A percentile compares a stretch with the other conserved stretches of the same genome.
Evolutionary conservation across 2,113 vertebrate species (phyloP).

Genomic region (Leptocoma aspasia): DNA sequence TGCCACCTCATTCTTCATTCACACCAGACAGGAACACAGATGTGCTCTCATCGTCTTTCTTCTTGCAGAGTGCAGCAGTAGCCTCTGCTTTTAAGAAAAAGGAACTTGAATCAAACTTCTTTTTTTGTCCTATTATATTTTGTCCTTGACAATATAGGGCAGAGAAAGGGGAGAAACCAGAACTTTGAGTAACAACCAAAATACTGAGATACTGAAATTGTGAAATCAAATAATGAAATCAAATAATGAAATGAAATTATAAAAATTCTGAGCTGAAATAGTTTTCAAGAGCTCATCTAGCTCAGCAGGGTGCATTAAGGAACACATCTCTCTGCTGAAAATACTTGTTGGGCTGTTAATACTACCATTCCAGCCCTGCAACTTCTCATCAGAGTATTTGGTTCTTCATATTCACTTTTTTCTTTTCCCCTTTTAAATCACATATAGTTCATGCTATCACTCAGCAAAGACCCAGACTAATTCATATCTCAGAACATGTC

Average conservation of each 20-base stretch:
- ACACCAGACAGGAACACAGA: accelerated
- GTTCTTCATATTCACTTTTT: neutral
- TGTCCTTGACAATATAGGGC: neutral
- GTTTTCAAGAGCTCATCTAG: neutral
- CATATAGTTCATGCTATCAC: neutral
- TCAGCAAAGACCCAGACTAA: neutral
- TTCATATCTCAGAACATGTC: neutral
- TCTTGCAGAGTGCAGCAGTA: neutral
- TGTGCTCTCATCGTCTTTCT: neutral
- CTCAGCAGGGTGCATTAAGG: neutral
- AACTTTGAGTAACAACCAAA: neutral
- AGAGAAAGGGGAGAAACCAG: neutral
- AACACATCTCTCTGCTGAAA: neutral
- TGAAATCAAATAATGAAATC: neutral
- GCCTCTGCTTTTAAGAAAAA: neutral
- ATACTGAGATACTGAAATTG: neutral
- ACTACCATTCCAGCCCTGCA: neutral
- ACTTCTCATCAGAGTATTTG: neutral
- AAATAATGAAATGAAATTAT: neutral
- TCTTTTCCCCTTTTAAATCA: neutral
- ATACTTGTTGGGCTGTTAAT: neutral
- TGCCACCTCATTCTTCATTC: neutral
- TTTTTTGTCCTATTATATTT: neutral
- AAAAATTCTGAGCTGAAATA: neutral
- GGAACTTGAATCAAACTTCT: neutral